These are phyloP conservation scores for Parochlus steinenii DNA, from an alignment of 2,888 invertebrate species.

Conservation along the genomic window DNA sequence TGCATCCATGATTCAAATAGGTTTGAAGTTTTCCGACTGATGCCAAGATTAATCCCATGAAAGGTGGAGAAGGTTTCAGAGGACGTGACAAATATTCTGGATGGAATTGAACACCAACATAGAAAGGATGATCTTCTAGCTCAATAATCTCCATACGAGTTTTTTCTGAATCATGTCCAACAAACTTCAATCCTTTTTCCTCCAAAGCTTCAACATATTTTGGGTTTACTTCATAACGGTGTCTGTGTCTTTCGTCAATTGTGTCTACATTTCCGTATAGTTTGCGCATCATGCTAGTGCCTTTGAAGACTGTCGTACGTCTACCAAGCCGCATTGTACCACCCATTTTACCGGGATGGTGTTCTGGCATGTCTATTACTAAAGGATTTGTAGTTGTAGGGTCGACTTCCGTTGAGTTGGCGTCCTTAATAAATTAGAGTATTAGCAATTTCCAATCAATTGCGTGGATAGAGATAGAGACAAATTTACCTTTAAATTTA, in stretches of 20 bases:
- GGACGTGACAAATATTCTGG: slow-evolving; percentile 94
- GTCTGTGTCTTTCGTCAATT: slow-evolving; percentile 91
- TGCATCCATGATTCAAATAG: slow-evolving; percentile 56
- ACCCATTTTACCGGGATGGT: slow-evolving; percentile 81
- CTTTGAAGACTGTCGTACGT: slow-evolving; percentile 66
- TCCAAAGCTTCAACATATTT: slow-evolving; percentile 62
- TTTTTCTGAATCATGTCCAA: slow-evolving; percentile 66
- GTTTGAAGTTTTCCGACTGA: slow-evolving; percentile 62
- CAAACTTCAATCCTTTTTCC: slow-evolving; percentile 72
- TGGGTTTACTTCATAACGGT: slow-evolving; percentile 95
- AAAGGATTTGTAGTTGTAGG: slow-evolving; percentile 56
- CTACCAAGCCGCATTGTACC: slow-evolving; percentile 98
- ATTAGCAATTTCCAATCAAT: not conserved
- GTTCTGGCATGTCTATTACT: slow-evolving; percentile 98
- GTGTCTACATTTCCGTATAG: slow-evolving; percentile 59
- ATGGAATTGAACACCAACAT: slow-evolving; percentile 92
- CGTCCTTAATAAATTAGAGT: slow-evolving; percentile 32
- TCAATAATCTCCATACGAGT: slow-evolving; percentile 90
- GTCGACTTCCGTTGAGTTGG: slow-evolving; percentile 76
- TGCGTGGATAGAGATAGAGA: not conserved
- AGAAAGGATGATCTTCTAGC: slow-evolving; percentile 76
- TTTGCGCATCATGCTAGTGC: slow-evolving; percentile 44
- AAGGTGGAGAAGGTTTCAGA: slow-evolving; percentile 83
- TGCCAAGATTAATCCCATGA: slow-evolving; percentile 84
- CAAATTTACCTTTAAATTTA: slow-evolving; percentile 35